Conservation (phyloP, 2,113 vertebrate species). For the Enhydra lutris region DNA sequence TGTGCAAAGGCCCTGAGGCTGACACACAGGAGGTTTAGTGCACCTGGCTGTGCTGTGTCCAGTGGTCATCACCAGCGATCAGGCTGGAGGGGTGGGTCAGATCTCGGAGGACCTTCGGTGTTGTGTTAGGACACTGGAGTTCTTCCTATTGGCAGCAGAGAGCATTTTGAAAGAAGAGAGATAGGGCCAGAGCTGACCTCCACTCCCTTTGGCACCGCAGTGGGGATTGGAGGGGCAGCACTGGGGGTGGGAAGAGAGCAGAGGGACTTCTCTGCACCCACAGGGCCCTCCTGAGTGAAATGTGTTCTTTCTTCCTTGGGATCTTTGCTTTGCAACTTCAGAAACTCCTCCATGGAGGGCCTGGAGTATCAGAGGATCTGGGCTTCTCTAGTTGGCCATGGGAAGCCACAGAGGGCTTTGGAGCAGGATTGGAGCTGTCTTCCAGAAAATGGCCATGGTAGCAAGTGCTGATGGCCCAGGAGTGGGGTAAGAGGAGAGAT, state of each 20-base stretch:
- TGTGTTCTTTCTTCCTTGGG: background rate
- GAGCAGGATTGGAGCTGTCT: background rate
- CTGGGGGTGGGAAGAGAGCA: too few relatives aligned
- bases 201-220: background rate
- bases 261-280: background rate
- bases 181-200: background rate
- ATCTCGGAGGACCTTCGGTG: background rate
- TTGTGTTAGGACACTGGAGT: background rate
- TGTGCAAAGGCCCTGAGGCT: background rate
- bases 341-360: background rate
- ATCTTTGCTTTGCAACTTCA: background rate
- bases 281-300: background rate
- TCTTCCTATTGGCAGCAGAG: background rate
- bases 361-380: background rate
- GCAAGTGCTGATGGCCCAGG: too few relatives aligned
- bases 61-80: background rate
- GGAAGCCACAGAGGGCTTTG: background rate
- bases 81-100: background rate
- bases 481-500: too few relatives aligned
- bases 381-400: background rate
- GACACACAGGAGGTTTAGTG: rapidly evolving
- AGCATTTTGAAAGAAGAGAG: background rate
- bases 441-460: background rate
- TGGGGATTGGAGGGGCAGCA: background rate
- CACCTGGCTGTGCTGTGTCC: background rate